Evolutionary conservation across 1,140 invertebrate genomes (phyloP).

Genomic region (Drosophila nigromelanica): DNA sequence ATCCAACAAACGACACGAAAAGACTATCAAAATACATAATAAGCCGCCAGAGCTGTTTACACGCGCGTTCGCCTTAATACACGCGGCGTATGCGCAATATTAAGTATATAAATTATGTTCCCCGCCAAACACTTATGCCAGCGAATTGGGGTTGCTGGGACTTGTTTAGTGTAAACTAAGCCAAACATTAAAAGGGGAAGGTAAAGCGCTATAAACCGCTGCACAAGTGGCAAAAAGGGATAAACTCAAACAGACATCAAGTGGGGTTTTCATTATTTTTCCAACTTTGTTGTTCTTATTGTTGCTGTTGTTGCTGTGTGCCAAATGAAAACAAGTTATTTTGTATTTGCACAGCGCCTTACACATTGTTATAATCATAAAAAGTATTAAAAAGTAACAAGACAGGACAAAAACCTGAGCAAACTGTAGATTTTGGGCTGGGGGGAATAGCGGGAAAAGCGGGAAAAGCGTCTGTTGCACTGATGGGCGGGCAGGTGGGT

Average conservation of each 20-base stretch:
- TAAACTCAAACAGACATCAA: conserved; percentile 24
- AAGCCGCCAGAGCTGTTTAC: conserved; percentile 45
- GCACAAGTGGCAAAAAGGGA: conserved; percentile 68
- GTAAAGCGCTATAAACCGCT: conserved; percentile 22
- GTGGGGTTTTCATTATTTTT: conserved; percentile 59
- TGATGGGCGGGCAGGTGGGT: conserved; percentile 52
- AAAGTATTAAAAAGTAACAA: conserved; percentile 79
- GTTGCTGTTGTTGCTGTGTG: conserved; percentile 21
- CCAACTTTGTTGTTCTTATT: conserved; percentile 9
- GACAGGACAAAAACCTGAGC: conserved; percentile 11
- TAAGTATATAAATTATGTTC: conserved; percentile 54
- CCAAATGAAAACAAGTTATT: conserved; percentile 60
- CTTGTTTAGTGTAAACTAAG: conserved; percentile 73
- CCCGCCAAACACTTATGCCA: conserved; percentile 13
- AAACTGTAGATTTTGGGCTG: neutral
- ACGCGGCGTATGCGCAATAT: conserved; percentile 70
- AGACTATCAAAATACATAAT: conserved; percentile 69
- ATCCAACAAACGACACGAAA: conserved; percentile 70
- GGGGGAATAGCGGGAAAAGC: too few species aligned
- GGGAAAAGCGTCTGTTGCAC: neutral
- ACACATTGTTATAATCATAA: conserved; percentile 79
- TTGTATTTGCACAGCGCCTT: conserved; percentile 67
- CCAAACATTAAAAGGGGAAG: conserved; percentile 25
- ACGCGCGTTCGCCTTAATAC: conserved; percentile 29
- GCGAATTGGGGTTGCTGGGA: neutral